These are phyloP conservation scores for Amphiprion clarkii DNA, from an alignment of 2,797 vertebrate genomes.

Conservation along the genomic window DNA sequence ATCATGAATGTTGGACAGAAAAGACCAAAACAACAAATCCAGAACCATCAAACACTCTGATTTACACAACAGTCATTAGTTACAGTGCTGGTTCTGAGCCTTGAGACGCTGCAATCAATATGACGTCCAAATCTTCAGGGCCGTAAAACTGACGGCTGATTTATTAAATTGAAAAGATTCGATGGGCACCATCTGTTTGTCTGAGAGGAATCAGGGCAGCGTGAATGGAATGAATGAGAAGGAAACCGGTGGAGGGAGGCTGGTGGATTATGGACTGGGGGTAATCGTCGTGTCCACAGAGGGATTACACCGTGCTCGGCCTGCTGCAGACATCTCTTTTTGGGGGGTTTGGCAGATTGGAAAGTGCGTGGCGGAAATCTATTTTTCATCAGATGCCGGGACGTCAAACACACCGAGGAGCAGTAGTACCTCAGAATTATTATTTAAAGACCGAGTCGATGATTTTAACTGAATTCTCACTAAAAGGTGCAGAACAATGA, in stretches of 20 bases:
- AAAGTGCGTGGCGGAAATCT: conserved; percentile 58
- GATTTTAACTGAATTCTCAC: too few species aligned
- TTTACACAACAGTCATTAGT: too few species aligned
- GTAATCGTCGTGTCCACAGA: conserved; percentile 82
- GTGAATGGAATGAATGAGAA: conserved; percentile 20
- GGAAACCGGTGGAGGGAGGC: conserved; percentile 33
- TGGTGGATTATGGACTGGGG: conserved; percentile 68
- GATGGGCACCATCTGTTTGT: conserved; percentile 54
- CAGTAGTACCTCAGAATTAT: too few species aligned
- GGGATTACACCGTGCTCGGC: conserved; percentile 77
- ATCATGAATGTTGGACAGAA: too few species aligned
- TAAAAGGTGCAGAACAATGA: too few species aligned
- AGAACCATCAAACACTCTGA: too few species aligned
- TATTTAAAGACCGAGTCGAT: too few species aligned
- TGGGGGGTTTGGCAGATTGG: conserved; percentile 63
- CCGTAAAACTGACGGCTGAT: not conserved
- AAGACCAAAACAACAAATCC: too few species aligned
- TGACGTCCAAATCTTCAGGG: not conserved
- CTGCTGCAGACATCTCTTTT: conserved; percentile 63
- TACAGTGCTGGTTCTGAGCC: too few species aligned
- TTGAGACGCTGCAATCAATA: not conserved
- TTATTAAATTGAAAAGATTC: conserved; percentile 38
- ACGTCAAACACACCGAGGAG: too few species aligned
- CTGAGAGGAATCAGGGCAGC: conserved; percentile 38
- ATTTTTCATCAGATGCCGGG: conserved; percentile 59